Conservation (phyloP, 1,140 invertebrate species). For the Rhyzopertha dominica region DNA sequence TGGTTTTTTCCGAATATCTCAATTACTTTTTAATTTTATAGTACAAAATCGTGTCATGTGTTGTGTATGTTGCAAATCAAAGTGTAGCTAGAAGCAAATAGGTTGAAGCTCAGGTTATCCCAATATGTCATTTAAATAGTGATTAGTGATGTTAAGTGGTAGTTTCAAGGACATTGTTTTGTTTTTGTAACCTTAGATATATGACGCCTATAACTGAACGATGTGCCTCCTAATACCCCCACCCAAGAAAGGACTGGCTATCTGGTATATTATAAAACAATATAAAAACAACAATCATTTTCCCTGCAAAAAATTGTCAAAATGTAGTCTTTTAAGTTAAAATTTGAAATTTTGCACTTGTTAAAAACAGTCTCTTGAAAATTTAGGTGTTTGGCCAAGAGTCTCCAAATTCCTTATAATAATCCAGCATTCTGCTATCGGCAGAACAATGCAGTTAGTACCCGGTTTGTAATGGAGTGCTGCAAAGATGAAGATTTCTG, state of each 20-base stretch:
- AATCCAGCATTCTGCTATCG: slow-evolving; percentile 46
- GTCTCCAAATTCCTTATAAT: slow-evolving; percentile 39
- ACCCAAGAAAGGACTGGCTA: slow-evolving; percentile 1
- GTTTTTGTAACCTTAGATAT: no score
- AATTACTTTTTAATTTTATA: no score
- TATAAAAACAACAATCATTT: background rate
- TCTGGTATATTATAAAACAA: background rate
- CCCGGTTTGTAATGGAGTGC: slow-evolving; percentile 59
- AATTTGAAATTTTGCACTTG: background rate
- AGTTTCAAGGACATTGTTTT: no score
- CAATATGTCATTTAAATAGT: no score
- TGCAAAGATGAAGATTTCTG: slow-evolving; percentile 57
- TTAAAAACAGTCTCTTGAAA: slow-evolving; percentile 3
- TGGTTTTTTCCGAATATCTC: no score
- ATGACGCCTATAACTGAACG: no score
- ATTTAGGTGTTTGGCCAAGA: slow-evolving; percentile 44
- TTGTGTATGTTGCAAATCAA: no score
- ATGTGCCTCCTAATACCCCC: background rate
- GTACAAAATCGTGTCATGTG: no score
- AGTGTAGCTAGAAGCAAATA: no score
- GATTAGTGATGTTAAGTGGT: no score
- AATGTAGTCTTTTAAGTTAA: background rate
- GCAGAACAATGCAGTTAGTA: slow-evolving; percentile 46
- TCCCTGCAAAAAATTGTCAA: background rate
- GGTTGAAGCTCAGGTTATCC: no score